A percentile compares a stretch with the other conserved stretches of the same genome.
phyloP scores from a whole-genome alignment of 2,113 vertebrate genomes.

The Condylura cristata region DNA sequence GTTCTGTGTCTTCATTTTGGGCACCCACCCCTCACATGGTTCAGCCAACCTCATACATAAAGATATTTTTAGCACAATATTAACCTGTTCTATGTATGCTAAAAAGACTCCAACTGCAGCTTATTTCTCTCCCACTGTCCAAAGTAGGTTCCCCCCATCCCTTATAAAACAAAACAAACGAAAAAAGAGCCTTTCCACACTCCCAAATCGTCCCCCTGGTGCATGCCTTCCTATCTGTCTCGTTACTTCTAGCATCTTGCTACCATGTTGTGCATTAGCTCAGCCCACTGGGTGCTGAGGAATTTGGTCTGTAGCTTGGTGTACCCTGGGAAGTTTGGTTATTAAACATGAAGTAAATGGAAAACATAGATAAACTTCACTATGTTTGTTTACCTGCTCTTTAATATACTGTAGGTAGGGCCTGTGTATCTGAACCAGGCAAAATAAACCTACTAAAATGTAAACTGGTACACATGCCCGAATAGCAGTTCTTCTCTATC shows the following conservation, averaged over 20 bases:
- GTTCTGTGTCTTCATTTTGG: neutral
- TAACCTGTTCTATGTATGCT: conserved; percentile 18
- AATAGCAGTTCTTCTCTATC: conserved; percentile 8
- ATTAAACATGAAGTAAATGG: conserved; percentile 41
- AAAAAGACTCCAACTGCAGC: neutral
- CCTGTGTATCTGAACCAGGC: neutral
- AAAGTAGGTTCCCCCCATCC: neutral
- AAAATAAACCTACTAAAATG: conserved; percentile 21
- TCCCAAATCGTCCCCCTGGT: neutral
- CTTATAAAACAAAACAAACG: neutral
- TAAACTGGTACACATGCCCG: neutral
- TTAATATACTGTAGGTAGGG: neutral
- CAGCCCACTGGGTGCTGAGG: neutral
- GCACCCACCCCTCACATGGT: neutral
- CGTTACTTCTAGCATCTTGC: neutral
- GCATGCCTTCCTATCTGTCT: neutral
- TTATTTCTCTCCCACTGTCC: conserved; percentile 31
- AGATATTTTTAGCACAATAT: neutral
- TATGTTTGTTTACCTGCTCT: neutral
- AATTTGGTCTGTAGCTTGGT: neutral
- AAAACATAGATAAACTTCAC: neutral
- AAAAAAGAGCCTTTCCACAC: neutral
- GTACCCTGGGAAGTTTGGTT: neutral
- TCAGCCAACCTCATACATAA: neutral
- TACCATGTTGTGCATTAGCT: neutral